A percentile compares a stretch with the other conserved stretches of the same genome.
Conservation (phyloP, 2,113 vertebrate genomes). For the Platysternon megacephalum region DNA sequence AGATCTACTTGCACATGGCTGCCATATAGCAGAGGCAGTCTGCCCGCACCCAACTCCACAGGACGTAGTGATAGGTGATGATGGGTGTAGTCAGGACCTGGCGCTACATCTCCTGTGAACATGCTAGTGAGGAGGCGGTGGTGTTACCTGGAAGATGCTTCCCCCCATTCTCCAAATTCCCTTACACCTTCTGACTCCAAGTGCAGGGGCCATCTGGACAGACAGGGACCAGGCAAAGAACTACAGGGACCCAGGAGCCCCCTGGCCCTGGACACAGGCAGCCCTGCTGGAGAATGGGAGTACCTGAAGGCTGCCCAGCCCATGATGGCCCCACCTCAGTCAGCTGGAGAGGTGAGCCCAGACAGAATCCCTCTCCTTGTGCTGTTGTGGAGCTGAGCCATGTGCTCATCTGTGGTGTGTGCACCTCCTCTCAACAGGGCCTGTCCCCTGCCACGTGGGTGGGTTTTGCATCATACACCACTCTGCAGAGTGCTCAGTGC, state of each 20-base stretch:
- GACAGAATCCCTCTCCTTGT: not conserved
- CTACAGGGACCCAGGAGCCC: not conserved
- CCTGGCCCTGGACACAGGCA: not conserved
- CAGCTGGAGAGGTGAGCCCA: not conserved
- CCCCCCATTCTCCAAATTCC: not conserved
- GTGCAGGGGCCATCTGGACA: not conserved
- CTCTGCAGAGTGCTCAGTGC: not conserved
- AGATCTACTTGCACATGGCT: not conserved
- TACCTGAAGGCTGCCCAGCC: not conserved
- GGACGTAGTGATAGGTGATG: not conserved
- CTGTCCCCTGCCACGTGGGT: not conserved
- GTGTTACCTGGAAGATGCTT: not conserved
- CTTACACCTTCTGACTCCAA: not conserved
- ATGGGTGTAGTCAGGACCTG: not conserved
- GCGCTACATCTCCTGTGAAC: not conserved
- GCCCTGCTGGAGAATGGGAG: not conserved
- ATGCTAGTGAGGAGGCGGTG: not conserved
- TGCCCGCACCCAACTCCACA: not conserved
- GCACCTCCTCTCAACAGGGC: not conserved
- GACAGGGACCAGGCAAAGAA: not conserved
- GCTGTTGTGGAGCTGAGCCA: not conserved
- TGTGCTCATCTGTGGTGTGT: not conserved
- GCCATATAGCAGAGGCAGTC: not conserved
- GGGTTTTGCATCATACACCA: not conserved
- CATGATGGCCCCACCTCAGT: not conserved